Conservation (phyloP, 2,797 vertebrate genomes). For the Craterocephalus amniculus region DNA sequence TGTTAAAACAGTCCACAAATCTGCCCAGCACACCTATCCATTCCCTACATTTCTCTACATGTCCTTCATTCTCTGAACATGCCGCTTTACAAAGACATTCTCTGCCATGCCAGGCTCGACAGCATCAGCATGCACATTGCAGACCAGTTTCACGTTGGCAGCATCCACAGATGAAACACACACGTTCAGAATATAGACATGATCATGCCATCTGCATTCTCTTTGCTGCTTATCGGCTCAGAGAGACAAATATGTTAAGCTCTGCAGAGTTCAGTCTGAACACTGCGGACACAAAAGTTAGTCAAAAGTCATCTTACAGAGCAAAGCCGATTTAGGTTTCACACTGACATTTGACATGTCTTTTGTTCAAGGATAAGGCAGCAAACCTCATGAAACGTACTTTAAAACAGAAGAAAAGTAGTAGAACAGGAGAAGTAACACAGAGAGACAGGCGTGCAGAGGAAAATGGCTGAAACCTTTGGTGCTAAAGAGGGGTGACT, state of each 20-base stretch:
- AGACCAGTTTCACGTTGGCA: conserved; percentile 49
- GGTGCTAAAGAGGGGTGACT: conserved; percentile 24
- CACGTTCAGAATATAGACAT: conserved; percentile 44
- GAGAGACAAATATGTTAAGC: conserved; percentile 49
- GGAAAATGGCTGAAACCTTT: conserved; percentile 20
- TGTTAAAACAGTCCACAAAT: conserved; percentile 80
- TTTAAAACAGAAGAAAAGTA: conserved; percentile 29
- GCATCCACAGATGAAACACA: conserved; percentile 52
- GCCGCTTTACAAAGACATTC: conserved; percentile 71
- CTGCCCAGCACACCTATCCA: conserved; percentile 60
- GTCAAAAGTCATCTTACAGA: conserved; percentile 22
- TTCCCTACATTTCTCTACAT: conserved; percentile 41
- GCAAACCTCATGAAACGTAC: conserved; percentile 34
- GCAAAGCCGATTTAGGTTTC: conserved; percentile 26
- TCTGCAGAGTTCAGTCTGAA: conserved; percentile 47
- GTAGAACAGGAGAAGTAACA: conserved; percentile 37
- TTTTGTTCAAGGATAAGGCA: conserved; percentile 36
- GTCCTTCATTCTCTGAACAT: conserved; percentile 78
- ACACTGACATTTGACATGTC: conserved; percentile 22
- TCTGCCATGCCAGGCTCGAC: conserved; percentile 73
- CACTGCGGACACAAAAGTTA: conserved; percentile 24
- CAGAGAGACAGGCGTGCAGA: conserved; percentile 60
- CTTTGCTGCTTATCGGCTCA: conserved; percentile 44
- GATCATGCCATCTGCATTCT: conserved; percentile 75
- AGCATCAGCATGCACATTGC: conserved; percentile 79